These are phyloP conservation scores for Indri indri DNA, from an alignment of 2,113 vertebrate species.

Conservation along the genomic window DNA sequence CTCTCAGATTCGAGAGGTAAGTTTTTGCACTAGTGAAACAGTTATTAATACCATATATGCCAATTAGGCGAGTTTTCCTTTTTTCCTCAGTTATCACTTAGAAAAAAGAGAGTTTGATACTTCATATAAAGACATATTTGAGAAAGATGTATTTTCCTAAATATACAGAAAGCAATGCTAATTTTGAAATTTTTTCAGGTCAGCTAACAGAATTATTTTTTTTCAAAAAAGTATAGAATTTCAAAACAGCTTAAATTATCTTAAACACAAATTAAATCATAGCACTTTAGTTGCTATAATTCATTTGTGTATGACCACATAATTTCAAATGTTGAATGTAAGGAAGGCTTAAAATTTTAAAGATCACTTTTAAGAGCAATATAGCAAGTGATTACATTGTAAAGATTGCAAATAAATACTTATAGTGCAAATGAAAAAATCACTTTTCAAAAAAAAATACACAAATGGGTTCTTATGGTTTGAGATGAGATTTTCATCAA, in stretches of 20 bases:
- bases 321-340: neutral
- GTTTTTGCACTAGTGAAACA: neutral
- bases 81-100: neutral
- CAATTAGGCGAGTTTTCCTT: neutral
- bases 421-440: neutral
- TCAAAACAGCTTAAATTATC: neutral
- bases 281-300: neutral
- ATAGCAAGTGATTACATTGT: neutral
- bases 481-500: neutral
- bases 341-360: neutral
- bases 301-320: neutral
- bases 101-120: neutral
- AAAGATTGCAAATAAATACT: neutral
- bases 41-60: neutral
- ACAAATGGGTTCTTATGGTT: neutral
- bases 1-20: neutral
- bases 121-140: neutral
- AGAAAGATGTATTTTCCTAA: neutral
- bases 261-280: neutral
- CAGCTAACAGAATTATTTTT: neutral
- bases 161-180: neutral
- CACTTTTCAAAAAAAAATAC: neutral
- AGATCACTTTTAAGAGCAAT: neutral
- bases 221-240: neutral
- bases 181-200: neutral